Evolutionary conservation across 2,113 vertebrate species (phyloP).

Genomic region (Coregonus clupeaformis): DNA sequence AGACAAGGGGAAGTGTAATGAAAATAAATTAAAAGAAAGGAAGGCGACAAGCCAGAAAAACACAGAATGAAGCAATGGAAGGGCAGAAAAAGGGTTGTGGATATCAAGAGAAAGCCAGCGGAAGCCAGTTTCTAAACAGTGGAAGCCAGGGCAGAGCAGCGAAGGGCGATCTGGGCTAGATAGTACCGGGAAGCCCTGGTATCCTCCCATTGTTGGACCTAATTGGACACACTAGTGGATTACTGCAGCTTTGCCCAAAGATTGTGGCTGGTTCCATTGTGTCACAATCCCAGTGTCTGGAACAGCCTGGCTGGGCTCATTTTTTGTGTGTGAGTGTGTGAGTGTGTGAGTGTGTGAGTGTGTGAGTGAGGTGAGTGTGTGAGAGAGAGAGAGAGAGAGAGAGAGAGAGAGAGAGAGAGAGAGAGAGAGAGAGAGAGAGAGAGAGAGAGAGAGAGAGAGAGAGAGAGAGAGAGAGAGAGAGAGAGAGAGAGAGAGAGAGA

Average conservation of each 20-base stretch:
- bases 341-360: no score
- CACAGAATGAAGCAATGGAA: neutral
- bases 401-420: neutral
- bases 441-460: no score
- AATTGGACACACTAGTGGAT: constrained; percentile 14
- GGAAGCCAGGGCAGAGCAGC: neutral
- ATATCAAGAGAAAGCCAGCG: neutral
- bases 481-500: neutral
- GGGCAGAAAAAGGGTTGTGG: neutral
- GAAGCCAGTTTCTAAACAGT: neutral
- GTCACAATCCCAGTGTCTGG: neutral
- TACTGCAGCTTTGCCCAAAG: neutral
- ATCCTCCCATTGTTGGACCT: constrained; percentile 1
- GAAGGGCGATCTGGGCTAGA: neutral
- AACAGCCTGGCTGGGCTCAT: neutral
- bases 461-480: neutral
- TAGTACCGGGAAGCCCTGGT: neutral
- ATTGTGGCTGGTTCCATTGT: neutral
- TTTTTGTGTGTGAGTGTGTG: no score
- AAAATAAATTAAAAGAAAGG: neutral
- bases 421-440: neutral
- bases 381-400: neutral
- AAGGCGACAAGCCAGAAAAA: neutral
- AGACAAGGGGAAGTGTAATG: neutral
- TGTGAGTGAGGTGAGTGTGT: no score